Conservation (phyloP, 2,888 invertebrate genomes). For the Flexamia atlantica region DNA sequence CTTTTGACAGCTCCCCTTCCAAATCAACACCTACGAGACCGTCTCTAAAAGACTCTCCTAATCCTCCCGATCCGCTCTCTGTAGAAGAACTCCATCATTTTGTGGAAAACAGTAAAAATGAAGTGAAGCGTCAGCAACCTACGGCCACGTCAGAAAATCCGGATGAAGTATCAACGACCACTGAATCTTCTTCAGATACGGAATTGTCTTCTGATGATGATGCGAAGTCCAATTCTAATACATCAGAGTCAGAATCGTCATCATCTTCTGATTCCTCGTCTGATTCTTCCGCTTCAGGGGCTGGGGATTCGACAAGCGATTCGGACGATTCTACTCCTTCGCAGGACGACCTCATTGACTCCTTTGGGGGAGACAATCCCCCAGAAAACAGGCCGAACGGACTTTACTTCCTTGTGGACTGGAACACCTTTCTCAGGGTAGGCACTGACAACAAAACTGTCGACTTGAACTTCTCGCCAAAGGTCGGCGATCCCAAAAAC, state of each 20-base stretch:
- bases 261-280: slow-evolving; percentile 54
- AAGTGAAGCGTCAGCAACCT: slow-evolving; percentile 77
- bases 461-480: slow-evolving; percentile 88
- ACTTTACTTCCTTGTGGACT: slow-evolving; percentile 90
- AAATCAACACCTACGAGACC: neutral
- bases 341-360: slow-evolving; percentile 84
- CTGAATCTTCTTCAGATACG: slow-evolving; percentile 25
- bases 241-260: slow-evolving; percentile 24
- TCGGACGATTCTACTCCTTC: slow-evolving; percentile 74
- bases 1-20: neutral
- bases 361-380: slow-evolving; percentile 82
- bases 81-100: slow-evolving; percentile 74
- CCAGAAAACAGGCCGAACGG: slow-evolving; percentile 81
- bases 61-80: slow-evolving; percentile 75
- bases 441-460: slow-evolving; percentile 82
- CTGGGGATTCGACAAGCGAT: slow-evolving; percentile 28
- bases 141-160: slow-evolving; percentile 56
- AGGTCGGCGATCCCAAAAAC: slow-evolving; percentile 87
- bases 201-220: slow-evolving; percentile 33
- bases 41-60: slow-evolving; percentile 73
- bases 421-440: slow-evolving; percentile 92
- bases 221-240: slow-evolving; percentile 22
- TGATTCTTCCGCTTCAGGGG: slow-evolving; percentile 47
- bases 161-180: slow-evolving; percentile 21
- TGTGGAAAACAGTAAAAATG: slow-evolving; percentile 75